A percentile compares a stretch with the other conserved stretches of the same genome.
Evolutionary conservation across 2,888 invertebrate species (phyloP).

Genomic region (Allolobophora icterica): DNA sequence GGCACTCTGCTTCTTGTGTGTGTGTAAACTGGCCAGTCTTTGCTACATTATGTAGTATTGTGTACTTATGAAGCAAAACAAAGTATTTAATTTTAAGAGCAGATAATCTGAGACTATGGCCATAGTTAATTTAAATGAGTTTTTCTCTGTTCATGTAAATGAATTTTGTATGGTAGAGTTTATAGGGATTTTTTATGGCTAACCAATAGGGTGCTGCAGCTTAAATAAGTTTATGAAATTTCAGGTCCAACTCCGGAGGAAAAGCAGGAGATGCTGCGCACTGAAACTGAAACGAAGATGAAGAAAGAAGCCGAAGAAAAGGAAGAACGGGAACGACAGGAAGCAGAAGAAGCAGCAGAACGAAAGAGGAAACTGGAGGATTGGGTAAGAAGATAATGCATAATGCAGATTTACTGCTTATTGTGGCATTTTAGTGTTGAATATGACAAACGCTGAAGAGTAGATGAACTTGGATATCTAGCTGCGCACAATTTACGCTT

Average conservation of each 20-base stretch:
- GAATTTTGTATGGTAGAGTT: not conserved
- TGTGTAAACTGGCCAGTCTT: not conserved
- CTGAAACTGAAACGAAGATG: constrained; percentile 57
- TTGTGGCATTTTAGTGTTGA: too few species aligned
- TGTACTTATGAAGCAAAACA: not conserved
- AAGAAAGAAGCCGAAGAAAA: constrained; percentile 60
- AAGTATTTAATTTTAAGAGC: not conserved
- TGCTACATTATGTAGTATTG: too few species aligned
- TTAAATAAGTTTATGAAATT: not conserved
- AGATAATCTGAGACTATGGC: not conserved
- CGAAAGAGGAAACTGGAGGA: constrained; percentile 63
- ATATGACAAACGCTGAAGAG: too few species aligned
- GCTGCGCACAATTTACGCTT: too few species aligned
- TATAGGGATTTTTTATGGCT: not conserved
- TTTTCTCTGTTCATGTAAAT: not conserved
- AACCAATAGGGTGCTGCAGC: not conserved
- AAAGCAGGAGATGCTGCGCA: constrained; percentile 56
- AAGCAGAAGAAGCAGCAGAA: constrained; percentile 51
- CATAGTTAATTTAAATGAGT: not conserved
- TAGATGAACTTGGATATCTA: too few species aligned
- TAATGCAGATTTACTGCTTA: not conserved
- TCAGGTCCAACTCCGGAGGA: constrained; percentile 64
- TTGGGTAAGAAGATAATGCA: constrained; percentile 56
- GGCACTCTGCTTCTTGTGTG: not conserved
- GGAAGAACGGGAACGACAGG: constrained; percentile 8